phyloP scores from a whole-genome alignment of 2,113 vertebrate species.

The Morone chrysops region DNA sequence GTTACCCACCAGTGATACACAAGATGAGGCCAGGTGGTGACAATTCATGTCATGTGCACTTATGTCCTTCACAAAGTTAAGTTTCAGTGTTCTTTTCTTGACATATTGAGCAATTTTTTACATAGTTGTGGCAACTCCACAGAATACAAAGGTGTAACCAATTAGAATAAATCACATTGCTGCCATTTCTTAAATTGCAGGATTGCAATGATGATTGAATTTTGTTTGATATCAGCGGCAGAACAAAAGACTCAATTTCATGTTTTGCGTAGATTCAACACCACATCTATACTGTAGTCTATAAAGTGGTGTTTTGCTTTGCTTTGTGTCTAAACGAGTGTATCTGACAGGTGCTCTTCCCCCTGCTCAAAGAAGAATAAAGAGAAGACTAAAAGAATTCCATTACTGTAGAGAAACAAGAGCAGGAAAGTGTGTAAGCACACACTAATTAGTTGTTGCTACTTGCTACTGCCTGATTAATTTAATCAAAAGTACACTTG shows the following conservation, averaged over 20 bases:
- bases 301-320: conserved; percentile 33
- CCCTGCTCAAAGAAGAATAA: not conserved
- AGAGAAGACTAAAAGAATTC: conserved; percentile 31
- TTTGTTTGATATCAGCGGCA: conserved; percentile 37
- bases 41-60: conserved; percentile 9
- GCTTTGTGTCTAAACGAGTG: conserved; percentile 39
- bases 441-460: conserved; percentile 68
- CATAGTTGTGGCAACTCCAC: not conserved
- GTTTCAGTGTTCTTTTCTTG: conserved; percentile 12
- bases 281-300: conserved; percentile 8
- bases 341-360: conserved; percentile 29
- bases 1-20: conserved; percentile 54
- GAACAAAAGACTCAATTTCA: conserved; percentile 56
- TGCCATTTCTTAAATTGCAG: conserved; percentile 21
- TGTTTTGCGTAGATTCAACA: conserved; percentile 18
- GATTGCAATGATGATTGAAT: conserved; percentile 16
- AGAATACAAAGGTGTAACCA: conserved; percentile 24
- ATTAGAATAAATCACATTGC: conserved; percentile 52
- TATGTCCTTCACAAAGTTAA: conserved; percentile 56
- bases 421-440: conserved; percentile 57
- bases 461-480: conserved; percentile 68
- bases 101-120: not conserved
- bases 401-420: conserved; percentile 47
- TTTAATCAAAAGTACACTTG: conserved; percentile 64
- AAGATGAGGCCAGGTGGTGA: conserved; percentile 33